Base-by-base conservation (phyloP, 1,140 invertebrate genomes). In the Palaemon carinicauda region DNA sequence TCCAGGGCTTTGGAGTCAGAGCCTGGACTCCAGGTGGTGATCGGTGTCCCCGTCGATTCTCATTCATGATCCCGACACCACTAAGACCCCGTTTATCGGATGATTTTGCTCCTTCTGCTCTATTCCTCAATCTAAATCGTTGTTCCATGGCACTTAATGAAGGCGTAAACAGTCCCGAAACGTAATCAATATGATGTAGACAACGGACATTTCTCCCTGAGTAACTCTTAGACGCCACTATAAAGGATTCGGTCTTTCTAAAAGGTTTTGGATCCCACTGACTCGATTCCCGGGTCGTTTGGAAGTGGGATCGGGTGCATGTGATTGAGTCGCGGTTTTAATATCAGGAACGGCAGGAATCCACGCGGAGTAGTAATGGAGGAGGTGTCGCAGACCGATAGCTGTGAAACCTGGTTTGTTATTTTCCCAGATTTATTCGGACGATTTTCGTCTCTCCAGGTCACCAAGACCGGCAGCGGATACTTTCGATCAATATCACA, bases 301-400 rank as follows among this genome's bases (percentile, higher is more conserved):
- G 78, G 85, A 75, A 86, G 84, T 86, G 78, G 78, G 79, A 75
- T 81, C 85, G 79, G 85, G 85, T 81, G 79, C 85, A 81, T 87
- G 85, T 87, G 85, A 87, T 87, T 75, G 85, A 87, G 85, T 87
- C 85, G 85, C 79, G 85, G 85, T 87, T 81, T 87, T 87, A 87
- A 87, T 87, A 87, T 87, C 85, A 87, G 69, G 85, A 87, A 60
- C 85, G 85, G 85, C 85, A 87, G 85, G 85, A 86, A 86, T 80
- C 83, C 83, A 51, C 77, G 60, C 83, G 75, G 54, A 86, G 75
- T 41, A 27, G 83, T 86, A 86, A 86, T 86, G 83, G 83, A 86
- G 83, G 83, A 79, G 83, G 83, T 33, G 75, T 31, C 60, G 75
- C n/a, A 27, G 27, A 65, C 56, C n/a, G 27, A 65, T 12, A 15